A percentile compares a stretch with the other conserved stretches of the same genome.
Evolutionary conservation across 2,113 vertebrate species (phyloP).

Genomic region (Gnathonemus longibarbis): DNA sequence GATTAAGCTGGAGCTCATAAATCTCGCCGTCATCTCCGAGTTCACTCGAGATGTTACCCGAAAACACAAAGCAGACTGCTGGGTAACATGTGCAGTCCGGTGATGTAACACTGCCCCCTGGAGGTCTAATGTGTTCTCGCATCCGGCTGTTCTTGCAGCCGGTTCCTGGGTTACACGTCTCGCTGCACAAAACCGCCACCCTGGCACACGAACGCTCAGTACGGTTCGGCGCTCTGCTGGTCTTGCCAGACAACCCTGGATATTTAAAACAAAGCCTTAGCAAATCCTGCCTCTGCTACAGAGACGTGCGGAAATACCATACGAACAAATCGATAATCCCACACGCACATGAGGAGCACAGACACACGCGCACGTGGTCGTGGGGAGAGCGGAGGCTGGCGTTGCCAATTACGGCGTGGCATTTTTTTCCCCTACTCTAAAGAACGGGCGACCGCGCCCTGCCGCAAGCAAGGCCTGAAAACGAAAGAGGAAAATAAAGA

Average conservation of each 20-base stretch:
- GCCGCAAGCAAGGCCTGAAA: background rate
- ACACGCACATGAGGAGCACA: background rate
- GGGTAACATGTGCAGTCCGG: background rate
- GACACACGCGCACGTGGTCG: background rate
- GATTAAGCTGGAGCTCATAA: background rate
- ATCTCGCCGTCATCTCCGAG: background rate
- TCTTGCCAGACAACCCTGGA: background rate
- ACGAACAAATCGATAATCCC: background rate
- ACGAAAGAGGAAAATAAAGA: background rate
- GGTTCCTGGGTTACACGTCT: background rate
- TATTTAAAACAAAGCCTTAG: background rate
- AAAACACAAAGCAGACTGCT: background rate
- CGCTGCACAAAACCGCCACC: background rate
- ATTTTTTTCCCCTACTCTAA: background rate
- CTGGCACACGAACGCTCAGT: background rate
- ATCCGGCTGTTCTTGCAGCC: background rate
- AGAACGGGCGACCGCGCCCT: background rate
- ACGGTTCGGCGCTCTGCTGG: background rate
- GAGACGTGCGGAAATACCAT: background rate
- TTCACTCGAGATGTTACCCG: background rate
- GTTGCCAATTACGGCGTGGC: background rate
- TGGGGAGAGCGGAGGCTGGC: background rate
- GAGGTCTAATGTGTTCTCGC: background rate
- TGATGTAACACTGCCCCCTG: constrained; percentile 21
- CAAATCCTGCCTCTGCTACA: background rate